Percentiles rank a stretch among this genome's conserved stretches.
Conservation (phyloP, 2,888 invertebrate species). For the Ceratothoa steindachneri region DNA sequence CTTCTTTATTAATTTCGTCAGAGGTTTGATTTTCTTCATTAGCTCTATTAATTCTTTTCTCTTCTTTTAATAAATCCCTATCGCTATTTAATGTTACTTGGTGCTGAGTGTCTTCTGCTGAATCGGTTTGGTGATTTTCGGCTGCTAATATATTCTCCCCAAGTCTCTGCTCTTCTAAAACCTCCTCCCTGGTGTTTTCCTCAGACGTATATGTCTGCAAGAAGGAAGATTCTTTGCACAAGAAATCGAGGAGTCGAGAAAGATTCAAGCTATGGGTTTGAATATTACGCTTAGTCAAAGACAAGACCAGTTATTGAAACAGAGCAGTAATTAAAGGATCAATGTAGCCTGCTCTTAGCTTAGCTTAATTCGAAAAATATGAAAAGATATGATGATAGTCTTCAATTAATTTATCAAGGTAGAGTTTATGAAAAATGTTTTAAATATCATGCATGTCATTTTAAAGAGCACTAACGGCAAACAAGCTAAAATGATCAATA, state of each 20-base stretch:
- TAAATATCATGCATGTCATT: too few relatives aligned
- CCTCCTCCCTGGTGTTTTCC: slow-evolving; percentile 28
- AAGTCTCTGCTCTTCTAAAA: neutral
- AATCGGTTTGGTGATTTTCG: neutral
- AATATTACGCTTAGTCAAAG: too few relatives aligned
- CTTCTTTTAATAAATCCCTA: neutral
- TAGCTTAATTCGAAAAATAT: too few relatives aligned
- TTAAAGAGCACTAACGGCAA: too few relatives aligned
- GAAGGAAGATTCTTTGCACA: slow-evolving; percentile 18
- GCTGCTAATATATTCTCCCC: too few relatives aligned
- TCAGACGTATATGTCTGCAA: slow-evolving; percentile 41
- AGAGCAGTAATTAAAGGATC: too few relatives aligned
- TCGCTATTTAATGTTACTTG: neutral
- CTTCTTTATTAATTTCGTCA: neutral
- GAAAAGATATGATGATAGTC: too few relatives aligned
- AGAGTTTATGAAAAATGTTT: too few relatives aligned
- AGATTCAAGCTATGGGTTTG: neutral
- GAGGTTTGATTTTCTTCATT: neutral
- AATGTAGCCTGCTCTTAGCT: too few relatives aligned
- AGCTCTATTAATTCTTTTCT: neutral
- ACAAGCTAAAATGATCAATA: too few relatives aligned
- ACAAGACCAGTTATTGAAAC: too few relatives aligned
- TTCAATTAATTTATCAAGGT: too few relatives aligned
- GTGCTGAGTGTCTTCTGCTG: neutral
- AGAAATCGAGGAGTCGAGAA: neutral